Base-by-base conservation (phyloP, 2,113 vertebrate species). In the Macrotis lagotis region DNA sequence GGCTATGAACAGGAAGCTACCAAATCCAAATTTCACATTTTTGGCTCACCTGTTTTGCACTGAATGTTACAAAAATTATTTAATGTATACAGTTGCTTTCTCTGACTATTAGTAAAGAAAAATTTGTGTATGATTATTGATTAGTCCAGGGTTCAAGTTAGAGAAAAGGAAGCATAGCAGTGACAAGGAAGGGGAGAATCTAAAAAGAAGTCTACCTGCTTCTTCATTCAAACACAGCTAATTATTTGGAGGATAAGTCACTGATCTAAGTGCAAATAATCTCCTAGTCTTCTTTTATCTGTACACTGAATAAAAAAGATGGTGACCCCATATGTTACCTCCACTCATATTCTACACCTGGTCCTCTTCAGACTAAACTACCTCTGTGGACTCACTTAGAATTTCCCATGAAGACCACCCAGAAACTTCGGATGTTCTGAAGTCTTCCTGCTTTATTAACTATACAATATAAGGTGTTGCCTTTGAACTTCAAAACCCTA, bases 371-470 rank as follows among this genome's bases (percentile, higher is more conserved):
- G 96, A 98, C 97, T 96, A 97, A 96, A 95, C 90, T 95, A 74
- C 97, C 96, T 97, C 97, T 55, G 83, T 96, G 92, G 95, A 97
- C 93, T 92, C 49, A 89, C 49, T 95, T 94, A 95, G 90, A 88
- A 51, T 95, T 97, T 97, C 97, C 97, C 96, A 97, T 96, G 97
- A 97, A 98, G 97, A 98, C 97, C 97, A 98, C 96, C 96, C 94
- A 94, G 97, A 96, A 96, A 96, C 47, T 91, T 96, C 90, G 92
- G 89, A 95, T 95, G 50, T 47, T 91, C 89, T 95, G 92, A 93
- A 74, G 49, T 92, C 24, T 90, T 3, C 31, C 51, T 92, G 37
- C 83, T 83, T 91, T 25, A 96, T 88, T 96, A 48, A 55, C 26
- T 49, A 22, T 92, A 16, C 53, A 93, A 94, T 93, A 53, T 26